Conservation (phyloP, 1,140 invertebrate species). For the Drosophila arizonae region DNA sequence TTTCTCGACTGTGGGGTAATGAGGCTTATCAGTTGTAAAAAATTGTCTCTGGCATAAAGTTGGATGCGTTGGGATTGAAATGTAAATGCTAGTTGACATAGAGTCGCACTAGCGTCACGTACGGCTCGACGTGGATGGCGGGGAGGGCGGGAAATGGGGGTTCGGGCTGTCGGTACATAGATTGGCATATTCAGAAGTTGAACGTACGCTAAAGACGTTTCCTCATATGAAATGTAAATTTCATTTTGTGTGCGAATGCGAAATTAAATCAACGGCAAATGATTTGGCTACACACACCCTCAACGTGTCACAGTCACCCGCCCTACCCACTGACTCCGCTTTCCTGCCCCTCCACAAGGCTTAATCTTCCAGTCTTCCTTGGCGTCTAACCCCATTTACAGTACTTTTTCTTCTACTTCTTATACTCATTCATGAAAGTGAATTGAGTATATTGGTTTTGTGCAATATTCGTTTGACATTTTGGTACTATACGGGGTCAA, state of each 20-base stretch:
- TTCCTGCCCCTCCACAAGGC: no score
- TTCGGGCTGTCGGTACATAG: background rate
- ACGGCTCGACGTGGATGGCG: background rate
- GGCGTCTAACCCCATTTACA: no score
- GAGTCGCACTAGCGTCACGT: background rate
- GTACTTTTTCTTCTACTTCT: no score
- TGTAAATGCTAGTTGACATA: background rate
- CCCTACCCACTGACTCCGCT: no score
- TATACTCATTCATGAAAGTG: no score
- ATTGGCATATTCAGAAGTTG: conserved; percentile 19
- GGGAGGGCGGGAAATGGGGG: background rate
- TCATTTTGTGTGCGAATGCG: conserved; percentile 18
- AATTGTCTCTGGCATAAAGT: no score
- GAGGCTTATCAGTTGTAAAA: no score
- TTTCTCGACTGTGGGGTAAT: no score
- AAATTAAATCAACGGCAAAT: conserved; percentile 43
- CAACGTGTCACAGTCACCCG: background rate
- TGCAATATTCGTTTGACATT: no score
- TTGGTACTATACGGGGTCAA: no score
- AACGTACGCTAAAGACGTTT: conserved; percentile 14
- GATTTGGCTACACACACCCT: conserved; percentile 11
- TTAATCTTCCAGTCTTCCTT: background rate
- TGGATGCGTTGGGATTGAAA: background rate
- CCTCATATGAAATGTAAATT: conserved; percentile 29
- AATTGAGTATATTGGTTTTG: no score